Evolutionary conservation across 1,140 invertebrate genomes (phyloP), one percentile per base, ranked within the genome.

Genomic region (Ips typographus): DNA sequence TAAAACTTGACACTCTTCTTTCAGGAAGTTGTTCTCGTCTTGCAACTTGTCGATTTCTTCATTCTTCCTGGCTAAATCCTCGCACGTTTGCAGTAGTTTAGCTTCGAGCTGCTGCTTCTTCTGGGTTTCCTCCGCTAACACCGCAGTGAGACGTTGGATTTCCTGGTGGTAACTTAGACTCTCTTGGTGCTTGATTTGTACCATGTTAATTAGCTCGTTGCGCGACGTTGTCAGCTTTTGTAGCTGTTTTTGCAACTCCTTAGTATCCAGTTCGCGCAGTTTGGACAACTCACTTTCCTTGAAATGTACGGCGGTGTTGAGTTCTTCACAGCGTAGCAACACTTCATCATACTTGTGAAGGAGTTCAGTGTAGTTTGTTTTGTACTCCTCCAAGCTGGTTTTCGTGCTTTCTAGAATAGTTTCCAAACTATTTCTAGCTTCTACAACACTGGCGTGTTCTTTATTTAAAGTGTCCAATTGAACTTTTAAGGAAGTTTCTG

Each of bases 151-250:
- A 44, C 90, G 85, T 77, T 94, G 91, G 62, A 94, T 90, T 82
- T 96, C 93, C 2, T 81, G 84, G 72, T 95, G 91, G 80, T 94
- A 95, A 55, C 89, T 86, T 1, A 93, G 75, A 75, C 87, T 93
- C 80, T 95, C 93, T 64, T 90, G 86, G 72, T 95, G 92, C 82
- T 95, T 95, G 53, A 88, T 82, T 71, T 89, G 90, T 1, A 94
- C 80, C 3, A 90, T 83, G 60, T 85, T 85, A 40, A 93, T 88
- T n/a, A 94, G 81, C 79, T 93, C 88, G 51, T 88, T 87, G 75
- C 91, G 87, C 76, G 94, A 91, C n/a, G 74, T 71, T 2, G 72
- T 76, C 8, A 85, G 69, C 42, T 79, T 83, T 74, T 79, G 81
- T 49, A 83, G 68, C 68, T 77, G 71, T 41, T 72, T 72, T 79